phyloP scores from a whole-genome alignment of 2,113 vertebrate species.

The Perca schrenkii region DNA sequence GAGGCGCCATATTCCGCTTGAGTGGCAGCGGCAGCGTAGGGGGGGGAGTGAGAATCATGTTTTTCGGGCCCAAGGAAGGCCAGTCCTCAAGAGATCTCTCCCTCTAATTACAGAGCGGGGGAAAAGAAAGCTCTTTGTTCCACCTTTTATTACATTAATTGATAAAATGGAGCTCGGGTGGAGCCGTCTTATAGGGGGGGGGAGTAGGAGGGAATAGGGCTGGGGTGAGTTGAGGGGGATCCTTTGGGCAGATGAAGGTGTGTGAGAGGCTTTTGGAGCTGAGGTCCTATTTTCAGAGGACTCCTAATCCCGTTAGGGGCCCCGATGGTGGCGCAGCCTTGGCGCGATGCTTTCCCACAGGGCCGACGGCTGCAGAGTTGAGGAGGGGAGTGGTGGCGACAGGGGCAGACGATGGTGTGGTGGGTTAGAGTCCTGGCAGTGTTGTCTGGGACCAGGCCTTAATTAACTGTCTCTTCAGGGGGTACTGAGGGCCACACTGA shows the following conservation, averaged over 20 bases:
- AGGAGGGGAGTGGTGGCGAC: slow-evolving; percentile 31
- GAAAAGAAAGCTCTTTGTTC: slow-evolving; percentile 85
- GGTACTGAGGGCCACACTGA: slow-evolving; percentile 69
- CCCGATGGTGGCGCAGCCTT: slow-evolving; percentile 44
- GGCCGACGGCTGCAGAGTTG: slow-evolving; percentile 34
- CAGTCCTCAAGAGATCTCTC: slow-evolving; percentile 80
- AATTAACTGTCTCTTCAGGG: slow-evolving; percentile 82
- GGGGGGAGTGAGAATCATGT: slow-evolving; percentile 64
- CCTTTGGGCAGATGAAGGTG: slow-evolving; percentile 74
- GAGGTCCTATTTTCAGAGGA: slow-evolving; percentile 75
- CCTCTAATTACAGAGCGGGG: slow-evolving; percentile 84
- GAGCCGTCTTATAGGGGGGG: slow-evolving; percentile 56
- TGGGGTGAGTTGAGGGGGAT: slow-evolving; percentile 49
- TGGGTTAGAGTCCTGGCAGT: slow-evolving; percentile 61
- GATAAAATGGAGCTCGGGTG: slow-evolving; percentile 80
- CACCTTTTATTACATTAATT: slow-evolving; percentile 87
- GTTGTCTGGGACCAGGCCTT: slow-evolving; percentile 66
- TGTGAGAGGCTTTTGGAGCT: slow-evolving; percentile 61
- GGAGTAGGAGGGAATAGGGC: slow-evolving; percentile 5
- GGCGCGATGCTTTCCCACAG: slow-evolving; percentile 56
- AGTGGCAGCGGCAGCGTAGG: slow-evolving; percentile 49
- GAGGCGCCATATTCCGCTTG: slow-evolving; percentile 70
- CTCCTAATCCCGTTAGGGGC: slow-evolving; percentile 84
- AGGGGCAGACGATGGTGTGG: slow-evolving; percentile 45
- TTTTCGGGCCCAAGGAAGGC: slow-evolving; percentile 78